phyloP scores from a whole-genome alignment of 2,888 invertebrate species.

The Chrysodeixis includens region DNA sequence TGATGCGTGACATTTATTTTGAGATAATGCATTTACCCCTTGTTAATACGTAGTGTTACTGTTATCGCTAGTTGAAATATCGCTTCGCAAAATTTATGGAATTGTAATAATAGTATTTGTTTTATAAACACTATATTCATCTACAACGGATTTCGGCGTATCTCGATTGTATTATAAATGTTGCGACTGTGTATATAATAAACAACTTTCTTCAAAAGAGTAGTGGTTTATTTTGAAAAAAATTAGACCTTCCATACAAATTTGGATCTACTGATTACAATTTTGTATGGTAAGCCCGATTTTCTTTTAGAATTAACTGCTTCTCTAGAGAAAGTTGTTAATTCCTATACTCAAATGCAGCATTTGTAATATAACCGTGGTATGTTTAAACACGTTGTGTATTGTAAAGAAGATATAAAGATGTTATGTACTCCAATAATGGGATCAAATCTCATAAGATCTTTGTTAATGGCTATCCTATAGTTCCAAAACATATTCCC shows the following conservation, averaged over 20 bases:
- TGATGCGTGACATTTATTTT: slow-evolving; percentile 75
- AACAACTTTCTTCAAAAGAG: too few relatives aligned
- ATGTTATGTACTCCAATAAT: slow-evolving; percentile 35
- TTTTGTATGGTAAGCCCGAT: too few relatives aligned
- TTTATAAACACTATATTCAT: slow-evolving; percentile 23
- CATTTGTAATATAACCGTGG: too few relatives aligned
- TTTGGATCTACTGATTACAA: too few relatives aligned
- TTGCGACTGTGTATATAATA: too few relatives aligned
- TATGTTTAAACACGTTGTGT: neutral
- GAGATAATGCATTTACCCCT: slow-evolving; percentile 83
- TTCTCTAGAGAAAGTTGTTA: too few relatives aligned
- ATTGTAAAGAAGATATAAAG: slow-evolving; percentile 34
- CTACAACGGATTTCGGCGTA: neutral
- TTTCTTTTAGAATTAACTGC: too few relatives aligned
- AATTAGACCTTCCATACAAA: too few relatives aligned
- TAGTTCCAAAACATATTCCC: slow-evolving; percentile 13
- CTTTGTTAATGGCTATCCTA: slow-evolving; percentile 18
- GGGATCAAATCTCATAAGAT: slow-evolving; percentile 47
- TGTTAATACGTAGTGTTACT: slow-evolving; percentile 74
- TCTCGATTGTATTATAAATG: too few relatives aligned
- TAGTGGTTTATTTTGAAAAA: too few relatives aligned
- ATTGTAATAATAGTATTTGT: slow-evolving; percentile 26
- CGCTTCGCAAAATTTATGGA: slow-evolving; percentile 59
- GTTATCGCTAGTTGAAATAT: slow-evolving; percentile 66
- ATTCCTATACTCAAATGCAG: too few relatives aligned